A percentile compares a stretch with the other conserved stretches of the same genome.
These are phyloP conservation scores for Athalia cordata DNA, from an alignment of 2,888 invertebrate species.

Conservation along the genomic window DNA sequence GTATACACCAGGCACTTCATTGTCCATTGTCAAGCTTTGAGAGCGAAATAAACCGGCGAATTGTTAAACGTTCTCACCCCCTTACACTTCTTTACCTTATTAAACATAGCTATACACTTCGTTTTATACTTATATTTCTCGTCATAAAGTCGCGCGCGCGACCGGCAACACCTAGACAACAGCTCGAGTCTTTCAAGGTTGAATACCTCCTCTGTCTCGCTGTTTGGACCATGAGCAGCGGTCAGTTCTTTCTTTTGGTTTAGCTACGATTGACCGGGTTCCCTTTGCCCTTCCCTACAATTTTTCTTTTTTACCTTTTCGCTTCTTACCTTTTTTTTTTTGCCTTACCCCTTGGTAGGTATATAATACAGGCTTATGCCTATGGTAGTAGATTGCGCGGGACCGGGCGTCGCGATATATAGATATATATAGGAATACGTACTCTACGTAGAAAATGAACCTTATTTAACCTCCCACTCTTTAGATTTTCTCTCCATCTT, in stretches of 20 bases:
- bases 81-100: background rate
- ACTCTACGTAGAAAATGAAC: constrained; percentile 22
- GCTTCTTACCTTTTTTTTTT: background rate
- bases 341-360: too few species aligned
- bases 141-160: background rate
- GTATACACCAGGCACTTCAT: background rate
- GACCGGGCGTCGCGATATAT: background rate
- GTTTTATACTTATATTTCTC: too few species aligned
- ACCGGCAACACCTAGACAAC: constrained; percentile 25
- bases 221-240: background rate
- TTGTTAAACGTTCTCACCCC: constrained; percentile 23
- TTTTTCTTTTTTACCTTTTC: background rate
- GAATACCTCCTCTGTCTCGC: constrained; percentile 37
- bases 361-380: too few species aligned
- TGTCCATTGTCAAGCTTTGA: constrained; percentile 19
- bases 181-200: constrained; percentile 36
- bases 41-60: constrained; percentile 22
- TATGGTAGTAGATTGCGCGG: background rate
- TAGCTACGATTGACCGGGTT: constrained; percentile 22
- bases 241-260: constrained; percentile 29
- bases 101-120: too few species aligned
- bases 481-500: background rate
- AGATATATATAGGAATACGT: background rate
- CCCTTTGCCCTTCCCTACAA: background rate
- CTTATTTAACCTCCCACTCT: constrained; percentile 5